Evolutionary conservation across 2,797 vertebrate species (phyloP), one percentile per base, ranked within the genome.

Genomic region (Chrosomus eos): DNA sequence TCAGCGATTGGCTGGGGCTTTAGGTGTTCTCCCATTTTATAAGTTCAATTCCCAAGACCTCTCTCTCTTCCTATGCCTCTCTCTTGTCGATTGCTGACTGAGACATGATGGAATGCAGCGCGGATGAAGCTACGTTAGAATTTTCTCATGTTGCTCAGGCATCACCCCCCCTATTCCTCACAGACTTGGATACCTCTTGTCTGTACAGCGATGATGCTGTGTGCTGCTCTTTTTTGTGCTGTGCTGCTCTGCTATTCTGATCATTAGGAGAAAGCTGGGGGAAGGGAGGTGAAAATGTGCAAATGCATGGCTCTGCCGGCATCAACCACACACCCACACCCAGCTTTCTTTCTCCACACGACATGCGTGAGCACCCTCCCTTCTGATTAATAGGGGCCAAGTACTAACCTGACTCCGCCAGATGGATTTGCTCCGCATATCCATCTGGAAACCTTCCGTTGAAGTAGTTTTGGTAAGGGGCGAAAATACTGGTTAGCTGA

Each of bases 361-460:
- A 93, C 92, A 86, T 82, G 92, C 91, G 91, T 91, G 93, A 91
- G 89, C 85, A 23, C 90, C 91, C 90, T 88, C 85, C 89, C 83
- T 80, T 78, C 85, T 89, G 26, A 28, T 64, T n/a, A n/a, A n/a
- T 33, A 33, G 31, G 3, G 3, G 31, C 2, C 31, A 33, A 33
- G 31, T n/a, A n/a, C n/a, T n/a, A n/a, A n/a, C n/a, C n/a, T n/a
- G n/a, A n/a, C n/a, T n/a, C n/a, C n/a, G n/a, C n/a, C n/a, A n/a
- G n/a, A n/a, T n/a, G n/a, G n/a, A n/a, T n/a, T n/a, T n/a, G n/a
- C n/a, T n/a, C n/a, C n/a, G n/a, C n/a, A n/a, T n/a, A n/a, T n/a
- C n/a, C n/a, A n/a, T n/a, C n/a, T n/a, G n/a, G n/a, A n/a, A n/a
- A n/a, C n/a, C n/a, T n/a, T n/a, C n/a, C n/a, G n/a, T n/a, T n/a